Base-by-base conservation (phyloP, 2,888 invertebrate genomes). In the Punctoribates punctum region DNA sequence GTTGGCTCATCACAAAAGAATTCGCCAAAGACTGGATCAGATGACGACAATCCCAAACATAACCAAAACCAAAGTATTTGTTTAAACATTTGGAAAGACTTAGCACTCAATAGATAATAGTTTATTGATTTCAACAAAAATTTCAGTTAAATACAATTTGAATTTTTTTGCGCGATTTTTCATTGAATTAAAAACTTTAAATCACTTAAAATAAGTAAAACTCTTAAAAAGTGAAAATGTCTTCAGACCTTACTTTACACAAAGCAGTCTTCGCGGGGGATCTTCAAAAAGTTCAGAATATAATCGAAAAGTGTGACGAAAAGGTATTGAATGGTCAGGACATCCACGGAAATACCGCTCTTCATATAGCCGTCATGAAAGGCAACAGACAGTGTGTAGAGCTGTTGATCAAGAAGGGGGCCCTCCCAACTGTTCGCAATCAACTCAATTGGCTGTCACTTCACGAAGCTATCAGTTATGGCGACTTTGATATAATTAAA, bases 291-390 rank as follows among this genome's bases (percentile, higher is more conserved):
- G 27, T 60, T 15, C 11, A 60, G 13, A 8, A 60, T 27, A 27
- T 60, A 20, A 8, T 60, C 8, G 27, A 60, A 17, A 60, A 25
- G 6, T 11, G 4, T 27, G 17, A 60, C 6, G 60, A 60, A 60
- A 27, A 60, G 11, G 5, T 8, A 11, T 1, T 60, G 15, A 60
- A 60, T 13, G 1, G 60, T 27, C 60, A 60, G 60, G 60, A 60
- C 27, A 60, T 60, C 27, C 60, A 60, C 60, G 60, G 60, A 15
- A 60, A 60, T 17, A 60, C 60, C 11, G 60, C 60, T 15, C 60
- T 60, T 25, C 25, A 15, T 60, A 60, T 60, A 3, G 60, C 60
- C 8, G 60, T 60, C 15, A 60, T 60, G 60, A 60, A 60, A 60
- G 60, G 60, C 25, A 11, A 60, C 29, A 4, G 3, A 25, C 25